Evolutionary conservation across 1,140 invertebrate species (phyloP).

Genomic region (Heliconius nattereri): DNA sequence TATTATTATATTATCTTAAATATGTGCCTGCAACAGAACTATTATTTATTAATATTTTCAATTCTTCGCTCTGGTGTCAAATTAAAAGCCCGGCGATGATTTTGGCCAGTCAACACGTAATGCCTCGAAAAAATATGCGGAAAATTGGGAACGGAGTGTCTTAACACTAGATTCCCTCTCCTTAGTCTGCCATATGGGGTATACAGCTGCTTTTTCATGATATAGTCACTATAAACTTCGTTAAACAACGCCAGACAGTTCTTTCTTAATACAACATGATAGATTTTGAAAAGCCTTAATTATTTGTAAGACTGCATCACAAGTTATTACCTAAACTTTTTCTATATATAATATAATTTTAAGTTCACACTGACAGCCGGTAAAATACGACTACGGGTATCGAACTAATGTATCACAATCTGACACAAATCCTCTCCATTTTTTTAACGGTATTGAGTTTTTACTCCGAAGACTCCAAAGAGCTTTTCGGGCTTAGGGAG

Average conservation of each 20-base stretch:
- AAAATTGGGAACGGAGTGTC: too few relatives aligned
- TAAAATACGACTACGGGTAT: conserved; percentile 41
- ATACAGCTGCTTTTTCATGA: background rate
- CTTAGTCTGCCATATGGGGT: too few relatives aligned
- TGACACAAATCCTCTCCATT: conserved; percentile 75
- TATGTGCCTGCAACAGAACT: too few relatives aligned
- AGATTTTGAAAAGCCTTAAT: conserved; percentile 16
- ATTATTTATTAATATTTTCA: too few relatives aligned
- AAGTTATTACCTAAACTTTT: background rate
- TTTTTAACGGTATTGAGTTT: conserved; percentile 68
- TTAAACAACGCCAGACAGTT: conserved; percentile 12
- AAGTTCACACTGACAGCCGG: conserved; percentile 33
- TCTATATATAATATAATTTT: conserved; percentile 26
- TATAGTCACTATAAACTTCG: background rate
- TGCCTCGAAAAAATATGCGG: too few relatives aligned
- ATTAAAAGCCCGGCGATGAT: too few relatives aligned
- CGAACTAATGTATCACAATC: conserved; percentile 61
- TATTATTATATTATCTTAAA: too few relatives aligned
- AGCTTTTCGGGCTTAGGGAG: conserved; percentile 51
- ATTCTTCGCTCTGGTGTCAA: too few relatives aligned
- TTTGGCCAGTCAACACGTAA: too few relatives aligned
- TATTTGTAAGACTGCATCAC: background rate
- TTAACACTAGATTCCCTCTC: too few relatives aligned
- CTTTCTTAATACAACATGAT: conserved; percentile 12
- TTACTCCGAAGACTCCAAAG: conserved; percentile 47